Percentiles rank a stretch among this genome's conserved stretches.
Conservation (phyloP, 1,140 invertebrate species). For the Listronotus oregonensis region DNA sequence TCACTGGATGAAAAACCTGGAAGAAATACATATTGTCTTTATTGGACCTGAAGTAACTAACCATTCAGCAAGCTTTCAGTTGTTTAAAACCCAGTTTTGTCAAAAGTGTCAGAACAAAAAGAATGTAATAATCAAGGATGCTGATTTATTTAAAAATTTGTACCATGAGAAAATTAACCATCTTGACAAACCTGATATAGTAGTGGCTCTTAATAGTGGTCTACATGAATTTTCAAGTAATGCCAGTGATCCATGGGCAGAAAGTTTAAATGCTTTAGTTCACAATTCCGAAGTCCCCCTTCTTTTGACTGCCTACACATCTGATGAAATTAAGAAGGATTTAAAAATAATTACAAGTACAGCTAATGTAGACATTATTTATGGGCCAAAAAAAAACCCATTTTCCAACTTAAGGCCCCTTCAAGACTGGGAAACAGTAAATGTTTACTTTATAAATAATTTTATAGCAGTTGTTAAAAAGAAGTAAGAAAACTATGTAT, state of each 20-base stretch:
- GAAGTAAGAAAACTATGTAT: too few relatives aligned
- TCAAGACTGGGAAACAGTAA: constrained; percentile 39
- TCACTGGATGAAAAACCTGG: constrained; percentile 47
- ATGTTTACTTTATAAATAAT: constrained; percentile 45
- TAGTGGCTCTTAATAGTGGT: constrained; percentile 53
- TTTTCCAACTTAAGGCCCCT: constrained; percentile 42
- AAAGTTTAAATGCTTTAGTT: constrained; percentile 45
- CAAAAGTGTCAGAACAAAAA: constrained; percentile 36
- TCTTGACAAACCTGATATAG: constrained; percentile 45
- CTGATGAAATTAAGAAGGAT: constrained; percentile 46
- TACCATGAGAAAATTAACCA: constrained; percentile 45
- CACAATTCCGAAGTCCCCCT: constrained; percentile 41
- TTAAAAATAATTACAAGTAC: constrained; percentile 21
- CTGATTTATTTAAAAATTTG: constrained; percentile 36
- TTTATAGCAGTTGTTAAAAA: constrained; percentile 30
- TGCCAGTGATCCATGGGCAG: constrained; percentile 47
- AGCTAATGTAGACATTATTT: constrained; percentile 25
- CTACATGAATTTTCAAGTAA: constrained; percentile 47
- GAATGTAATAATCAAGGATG: constrained; percentile 16
- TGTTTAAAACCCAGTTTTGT: constrained; percentile 32
- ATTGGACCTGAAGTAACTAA: constrained; percentile 47
- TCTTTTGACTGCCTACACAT: constrained; percentile 52
- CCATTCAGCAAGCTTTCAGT: not conserved
- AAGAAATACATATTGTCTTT: constrained; percentile 42
- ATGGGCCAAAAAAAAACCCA: constrained; percentile 38